phyloP scores from a whole-genome alignment of 2,113 vertebrate species.

The Thalassoma bifasciatum region DNA sequence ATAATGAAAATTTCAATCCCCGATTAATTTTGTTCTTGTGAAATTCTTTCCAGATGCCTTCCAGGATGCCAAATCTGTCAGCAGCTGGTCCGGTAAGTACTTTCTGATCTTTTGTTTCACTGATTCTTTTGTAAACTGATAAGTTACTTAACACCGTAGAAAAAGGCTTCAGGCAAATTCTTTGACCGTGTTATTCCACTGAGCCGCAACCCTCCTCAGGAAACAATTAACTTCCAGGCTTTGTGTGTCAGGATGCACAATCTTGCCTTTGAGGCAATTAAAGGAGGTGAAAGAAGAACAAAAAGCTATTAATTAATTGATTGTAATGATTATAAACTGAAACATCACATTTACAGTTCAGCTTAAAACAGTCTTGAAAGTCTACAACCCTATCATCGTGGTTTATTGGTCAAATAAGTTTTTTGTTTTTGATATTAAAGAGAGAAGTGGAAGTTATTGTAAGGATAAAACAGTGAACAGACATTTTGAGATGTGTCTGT shows the following conservation, averaged over 20 bases:
- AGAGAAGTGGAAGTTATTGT: no score
- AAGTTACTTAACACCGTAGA: conserved; percentile 1
- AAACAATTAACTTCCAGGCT: conserved; percentile 64
- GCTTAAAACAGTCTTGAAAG: neutral
- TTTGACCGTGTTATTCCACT: conserved; percentile 16
- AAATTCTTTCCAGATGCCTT: conserved; percentile 91
- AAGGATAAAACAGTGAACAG: no score
- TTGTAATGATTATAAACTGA: neutral
- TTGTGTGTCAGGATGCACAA: conserved; percentile 47
- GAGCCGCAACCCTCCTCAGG: conserved; percentile 27
- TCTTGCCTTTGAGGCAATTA: conserved; percentile 9
- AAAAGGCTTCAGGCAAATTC: neutral
- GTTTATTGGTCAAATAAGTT: neutral
- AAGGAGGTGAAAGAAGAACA: conserved; percentile 10
- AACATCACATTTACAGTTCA: neutral
- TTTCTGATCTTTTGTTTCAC: conserved; percentile 18
- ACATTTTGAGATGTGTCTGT: no score
- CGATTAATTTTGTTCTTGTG: conserved; percentile 31
- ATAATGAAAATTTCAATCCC: neutral
- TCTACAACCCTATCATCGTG: neutral
- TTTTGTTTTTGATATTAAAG: neutral
- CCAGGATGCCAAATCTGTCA: conserved; percentile 99
- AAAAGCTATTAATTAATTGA: neutral
- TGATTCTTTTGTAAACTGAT: conserved; percentile 13
- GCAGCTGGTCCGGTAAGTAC: conserved; percentile 95